Evolutionary conservation across 2,888 invertebrate genomes (phyloP).

Genomic region (Caenorhabditis uteleia): DNA sequence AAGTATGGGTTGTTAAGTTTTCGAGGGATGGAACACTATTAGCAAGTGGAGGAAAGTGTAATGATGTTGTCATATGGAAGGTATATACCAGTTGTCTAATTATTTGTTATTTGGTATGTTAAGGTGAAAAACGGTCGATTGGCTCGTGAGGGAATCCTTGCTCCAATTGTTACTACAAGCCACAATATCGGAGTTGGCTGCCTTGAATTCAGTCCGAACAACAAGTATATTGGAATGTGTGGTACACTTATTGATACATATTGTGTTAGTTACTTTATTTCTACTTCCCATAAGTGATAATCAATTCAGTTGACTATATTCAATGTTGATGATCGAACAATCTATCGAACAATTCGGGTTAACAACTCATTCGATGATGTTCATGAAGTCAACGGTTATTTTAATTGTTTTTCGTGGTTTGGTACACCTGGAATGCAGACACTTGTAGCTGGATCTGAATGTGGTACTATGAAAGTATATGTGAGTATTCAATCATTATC

Average conservation of each 20-base stretch:
- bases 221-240: conserved; percentile 48
- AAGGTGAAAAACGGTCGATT: conserved; percentile 7
- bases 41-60: conserved; percentile 54
- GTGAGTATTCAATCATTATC: conserved; percentile 12
- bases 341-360: conserved; percentile 24
- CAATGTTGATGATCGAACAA: conserved; percentile 9
- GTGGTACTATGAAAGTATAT: conserved; percentile 24
- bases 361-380: conserved; percentile 5
- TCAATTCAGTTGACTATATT: conserved; percentile 24
- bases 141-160: conserved; percentile 7
- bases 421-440: conserved; percentile 1
- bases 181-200: too few relatives aligned
- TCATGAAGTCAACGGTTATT: conserved; percentile 3
- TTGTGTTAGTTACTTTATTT: conserved; percentile 16
- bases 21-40: conserved; percentile 56
- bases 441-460: conserved; percentile 36
- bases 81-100: conserved; percentile 11
- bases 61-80: conserved; percentile 49
- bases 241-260: conserved; percentile 31
- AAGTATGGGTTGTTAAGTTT: conserved; percentile 56
- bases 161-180: conserved; percentile 2
- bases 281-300: not conserved
- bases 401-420: conserved; percentile 18
- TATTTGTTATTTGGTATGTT: conserved; percentile 2
- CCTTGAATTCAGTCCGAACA: conserved; percentile 55